phyloP scores from a whole-genome alignment of 2,797 vertebrate genomes.

The Choloepus didactylus region DNA sequence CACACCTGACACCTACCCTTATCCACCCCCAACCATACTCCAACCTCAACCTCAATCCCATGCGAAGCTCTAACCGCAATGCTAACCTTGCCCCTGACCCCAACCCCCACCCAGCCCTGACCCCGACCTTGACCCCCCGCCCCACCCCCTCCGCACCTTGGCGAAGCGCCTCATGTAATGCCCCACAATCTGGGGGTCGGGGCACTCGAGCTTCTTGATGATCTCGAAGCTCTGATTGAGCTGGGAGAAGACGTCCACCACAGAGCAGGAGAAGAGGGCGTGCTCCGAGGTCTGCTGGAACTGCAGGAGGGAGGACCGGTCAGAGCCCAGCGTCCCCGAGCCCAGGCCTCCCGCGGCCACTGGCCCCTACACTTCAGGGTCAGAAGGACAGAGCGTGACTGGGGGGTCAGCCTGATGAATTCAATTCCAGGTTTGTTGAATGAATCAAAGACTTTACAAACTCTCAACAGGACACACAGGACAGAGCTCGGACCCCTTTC shows the following conservation, averaged over 20 bases:
- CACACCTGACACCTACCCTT: background rate
- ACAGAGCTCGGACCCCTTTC: background rate
- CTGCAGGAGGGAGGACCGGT: slow-evolving; percentile 85
- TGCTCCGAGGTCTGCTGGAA: slow-evolving; percentile 99
- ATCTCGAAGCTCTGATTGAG: slow-evolving; percentile 99
- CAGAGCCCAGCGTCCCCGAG: background rate
- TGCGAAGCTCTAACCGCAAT: too few relatives aligned
- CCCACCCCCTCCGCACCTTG: slow-evolving; percentile 89
- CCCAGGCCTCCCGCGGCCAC: background rate
- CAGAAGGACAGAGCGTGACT: too few relatives aligned
- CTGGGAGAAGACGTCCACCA: slow-evolving; percentile 99
- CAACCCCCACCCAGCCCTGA: fast-evolving
- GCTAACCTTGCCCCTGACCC: background rate
- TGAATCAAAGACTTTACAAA: slow-evolving; percentile 10
- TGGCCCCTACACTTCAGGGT: too few relatives aligned
- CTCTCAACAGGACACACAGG: background rate
- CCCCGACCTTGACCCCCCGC: background rate
- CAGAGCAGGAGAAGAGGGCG: slow-evolving; percentile 98
- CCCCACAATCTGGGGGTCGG: slow-evolving; percentile 97
- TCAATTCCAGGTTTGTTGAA: background rate
- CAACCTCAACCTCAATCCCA: background rate
- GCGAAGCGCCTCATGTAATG: slow-evolving; percentile 99
- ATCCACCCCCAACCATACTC: background rate
- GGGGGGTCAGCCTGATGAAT: background rate
- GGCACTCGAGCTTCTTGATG: slow-evolving; percentile 98